Evolutionary conservation across 2,888 invertebrate species (phyloP), one percentile per base, ranked within the genome.

Genomic region (Pollenia labialis): DNA sequence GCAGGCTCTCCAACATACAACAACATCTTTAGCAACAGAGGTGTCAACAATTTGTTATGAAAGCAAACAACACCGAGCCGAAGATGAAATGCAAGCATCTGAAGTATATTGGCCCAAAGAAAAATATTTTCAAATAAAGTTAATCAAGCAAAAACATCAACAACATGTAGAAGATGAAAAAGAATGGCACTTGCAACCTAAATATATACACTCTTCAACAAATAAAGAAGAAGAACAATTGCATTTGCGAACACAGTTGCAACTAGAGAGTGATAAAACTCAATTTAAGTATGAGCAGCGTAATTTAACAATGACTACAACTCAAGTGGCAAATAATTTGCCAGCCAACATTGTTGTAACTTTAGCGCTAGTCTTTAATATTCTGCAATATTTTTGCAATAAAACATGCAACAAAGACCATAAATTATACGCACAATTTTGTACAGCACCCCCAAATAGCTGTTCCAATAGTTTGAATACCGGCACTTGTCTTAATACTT

Each of bases 101-200:
- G 48, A 54, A 50, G 44, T 64, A 48, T 54, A 69, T 82, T 85
- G 82, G 68, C 71, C 62, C 60, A 85, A 82, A 85, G 85, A 79
- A 77, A 85, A 77, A 69, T 79, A 74, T 85, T 85, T 75, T 62
- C 69, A 75, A 82, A 85, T 79, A 82, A 69, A 82, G 74, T 74
- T 85, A 79, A 74, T 85, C 74, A 82, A 69, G 62, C 50, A 74
- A 68, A 72, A 81, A 60, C 75, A 71, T 60, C 71, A 60, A n/a
- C 71, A 56, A 14, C 68, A 32, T n/a, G 48, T 16, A 56, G n/a
- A 14, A 18, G 18, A 40, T 48, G 32, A 12, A 60, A 18, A 76
- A 54, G 50, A 69, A 54, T 52, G 58, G 52, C 56, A 72, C 64
- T 58, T 76, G 18, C 62, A 10, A 18, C 14, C 7, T 18, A 56